These are phyloP conservation scores for Nymphalis urticae DNA, from an alignment of 2,888 invertebrate species.

Conservation along the genomic window DNA sequence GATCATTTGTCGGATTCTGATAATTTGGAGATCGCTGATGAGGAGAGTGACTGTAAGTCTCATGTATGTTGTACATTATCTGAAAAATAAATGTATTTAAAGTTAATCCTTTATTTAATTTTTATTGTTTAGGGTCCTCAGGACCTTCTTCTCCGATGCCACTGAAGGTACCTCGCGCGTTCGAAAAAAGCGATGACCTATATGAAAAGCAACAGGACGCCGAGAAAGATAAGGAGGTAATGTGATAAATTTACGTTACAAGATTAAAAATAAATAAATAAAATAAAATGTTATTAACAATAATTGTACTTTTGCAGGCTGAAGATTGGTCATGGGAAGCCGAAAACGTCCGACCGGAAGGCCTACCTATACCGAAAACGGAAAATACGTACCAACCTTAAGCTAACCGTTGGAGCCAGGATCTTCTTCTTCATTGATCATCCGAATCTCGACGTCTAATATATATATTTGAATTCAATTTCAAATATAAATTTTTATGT, in stretches of 20 bases:
- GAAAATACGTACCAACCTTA: not conserved
- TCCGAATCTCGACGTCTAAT: not conserved
- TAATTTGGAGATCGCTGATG: not conserved
- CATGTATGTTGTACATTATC: not conserved
- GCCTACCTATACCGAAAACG: too few relatives aligned
- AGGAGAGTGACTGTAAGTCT: slow-evolving; percentile 5
- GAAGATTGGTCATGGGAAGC: not conserved
- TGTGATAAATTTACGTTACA: not conserved
- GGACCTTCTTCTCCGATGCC: not conserved
- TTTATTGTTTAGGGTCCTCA: not conserved
- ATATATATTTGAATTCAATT: not conserved
- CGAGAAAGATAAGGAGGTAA: not conserved
- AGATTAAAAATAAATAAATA: too few relatives aligned
- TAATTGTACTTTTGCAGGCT: not conserved
- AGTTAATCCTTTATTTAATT: not conserved
- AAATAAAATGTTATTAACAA: too few relatives aligned
- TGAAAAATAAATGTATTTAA: not conserved
- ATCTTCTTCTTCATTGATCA: not conserved
- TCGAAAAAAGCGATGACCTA: not conserved
- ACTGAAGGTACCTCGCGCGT: not conserved
- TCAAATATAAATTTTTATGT: not conserved
- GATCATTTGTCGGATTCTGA: not conserved
- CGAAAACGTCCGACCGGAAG: not conserved
- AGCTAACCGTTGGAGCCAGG: too few relatives aligned
- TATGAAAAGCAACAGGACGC: not conserved